A percentile compares a stretch with the other conserved stretches of the same genome.
Conservation (phyloP, 2,797 vertebrate genomes). For the Clamator glandarius region DNA sequence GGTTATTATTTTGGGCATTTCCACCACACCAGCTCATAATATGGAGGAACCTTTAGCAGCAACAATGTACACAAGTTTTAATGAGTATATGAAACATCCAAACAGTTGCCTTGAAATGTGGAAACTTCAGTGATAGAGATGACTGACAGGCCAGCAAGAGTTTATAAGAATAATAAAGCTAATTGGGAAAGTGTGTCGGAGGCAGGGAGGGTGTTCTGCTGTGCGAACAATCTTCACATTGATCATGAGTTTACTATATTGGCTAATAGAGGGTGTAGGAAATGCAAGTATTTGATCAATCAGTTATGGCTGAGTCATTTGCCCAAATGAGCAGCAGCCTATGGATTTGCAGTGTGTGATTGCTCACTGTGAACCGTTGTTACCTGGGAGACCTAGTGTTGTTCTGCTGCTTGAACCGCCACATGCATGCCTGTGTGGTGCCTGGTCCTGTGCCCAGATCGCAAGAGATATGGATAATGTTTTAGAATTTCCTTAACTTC, state of each 20-base stretch:
- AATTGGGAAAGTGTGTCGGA: accelerated
- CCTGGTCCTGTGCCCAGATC: not conserved
- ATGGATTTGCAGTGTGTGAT: not conserved
- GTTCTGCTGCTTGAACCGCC: not conserved
- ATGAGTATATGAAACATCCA: not conserved
- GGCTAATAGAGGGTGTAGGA: not conserved
- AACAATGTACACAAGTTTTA: not conserved
- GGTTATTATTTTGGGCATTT: not conserved
- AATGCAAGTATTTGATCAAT: conserved; percentile 10
- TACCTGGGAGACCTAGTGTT: conserved; percentile 19
- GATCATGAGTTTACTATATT: not conserved
- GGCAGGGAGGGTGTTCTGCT: not conserved
- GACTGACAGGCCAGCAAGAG: not conserved
- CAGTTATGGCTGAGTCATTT: conserved; percentile 8
- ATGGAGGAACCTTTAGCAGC: not conserved
- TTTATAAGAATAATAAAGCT: not conserved
- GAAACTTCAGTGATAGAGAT: not conserved
- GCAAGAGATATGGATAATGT: not conserved
- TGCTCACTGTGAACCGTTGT: not conserved
- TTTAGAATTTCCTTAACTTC: conserved; percentile 26
- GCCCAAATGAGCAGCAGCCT: not conserved
- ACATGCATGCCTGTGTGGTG: not conserved
- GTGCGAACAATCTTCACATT: not conserved
- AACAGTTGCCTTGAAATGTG: not conserved
- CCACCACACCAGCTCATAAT: not conserved